Conservation (phyloP, 2,113 vertebrate species). For the Rhea americana region DNA sequence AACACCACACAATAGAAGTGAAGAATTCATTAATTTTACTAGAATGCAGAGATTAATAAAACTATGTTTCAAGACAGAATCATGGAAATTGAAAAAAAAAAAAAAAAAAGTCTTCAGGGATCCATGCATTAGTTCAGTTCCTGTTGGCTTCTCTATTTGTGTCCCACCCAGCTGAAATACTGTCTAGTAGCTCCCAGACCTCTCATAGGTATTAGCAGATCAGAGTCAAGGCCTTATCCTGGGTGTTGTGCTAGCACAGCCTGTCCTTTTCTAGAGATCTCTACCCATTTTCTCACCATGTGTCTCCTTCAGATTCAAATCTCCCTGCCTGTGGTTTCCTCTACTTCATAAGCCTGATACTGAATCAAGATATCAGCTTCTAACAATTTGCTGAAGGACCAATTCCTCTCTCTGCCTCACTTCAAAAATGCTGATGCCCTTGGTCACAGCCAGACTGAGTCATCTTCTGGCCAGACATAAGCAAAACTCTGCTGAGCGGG, state of each 20-base stretch:
- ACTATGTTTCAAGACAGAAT: not conserved
- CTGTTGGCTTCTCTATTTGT: not conserved
- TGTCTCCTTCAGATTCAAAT: not conserved
- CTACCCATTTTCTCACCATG: not conserved
- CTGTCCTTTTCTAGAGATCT: not conserved
- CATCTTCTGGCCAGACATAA: slow-evolving; percentile 52
- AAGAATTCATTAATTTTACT: not conserved
- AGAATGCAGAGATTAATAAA: not conserved
- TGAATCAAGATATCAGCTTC: not conserved
- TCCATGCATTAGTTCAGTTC: not conserved
- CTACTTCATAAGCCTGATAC: not conserved
- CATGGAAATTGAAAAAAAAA: not conserved
- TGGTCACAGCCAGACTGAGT: slow-evolving; percentile 21
- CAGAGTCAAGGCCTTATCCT: not conserved
- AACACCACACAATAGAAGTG: not conserved
- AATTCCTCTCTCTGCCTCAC: not conserved
- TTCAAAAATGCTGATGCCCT: not conserved
- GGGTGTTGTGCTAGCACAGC: slow-evolving; percentile 10
- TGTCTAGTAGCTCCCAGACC: not conserved
- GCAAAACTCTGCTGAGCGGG: slow-evolving; percentile 26
- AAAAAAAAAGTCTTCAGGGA: not conserved
- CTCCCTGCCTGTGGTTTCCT: not conserved
- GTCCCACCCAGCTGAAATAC: not conserved
- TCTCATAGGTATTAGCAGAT: not conserved
- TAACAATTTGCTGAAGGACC: not conserved